Evolutionary conservation across 2,797 vertebrate genomes (phyloP).

Genomic region (Okamejei kenojei): DNA sequence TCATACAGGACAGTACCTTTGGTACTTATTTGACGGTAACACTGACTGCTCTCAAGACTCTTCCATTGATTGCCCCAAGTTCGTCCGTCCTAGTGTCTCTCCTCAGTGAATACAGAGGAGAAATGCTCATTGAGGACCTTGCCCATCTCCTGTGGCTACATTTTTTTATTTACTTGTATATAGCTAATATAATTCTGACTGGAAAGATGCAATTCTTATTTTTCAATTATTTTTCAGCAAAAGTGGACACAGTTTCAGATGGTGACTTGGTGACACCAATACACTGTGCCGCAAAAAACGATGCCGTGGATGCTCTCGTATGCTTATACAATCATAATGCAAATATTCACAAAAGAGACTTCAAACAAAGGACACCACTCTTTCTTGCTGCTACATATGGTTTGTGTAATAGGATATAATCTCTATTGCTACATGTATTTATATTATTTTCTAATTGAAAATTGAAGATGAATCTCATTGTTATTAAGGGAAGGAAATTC

Average conservation of each 20-base stretch:
- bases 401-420: neutral
- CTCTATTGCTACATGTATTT: neutral
- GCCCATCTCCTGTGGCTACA: too few relatives aligned
- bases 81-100: too few relatives aligned
- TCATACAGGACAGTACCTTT: too few relatives aligned
- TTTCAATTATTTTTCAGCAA: constrained; percentile 7
- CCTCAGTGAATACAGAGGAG: too few relatives aligned
- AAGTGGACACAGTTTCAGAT: neutral
- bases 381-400: neutral
- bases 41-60: too few relatives aligned
- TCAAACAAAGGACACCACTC: constrained; percentile 10
- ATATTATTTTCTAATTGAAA: neutral
- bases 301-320: constrained; percentile 25
- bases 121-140: too few relatives aligned
- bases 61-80: too few relatives aligned
- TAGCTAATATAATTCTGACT: neutral
- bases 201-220: neutral
- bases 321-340: constrained; percentile 14
- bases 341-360: constrained; percentile 25
- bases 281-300: constrained; percentile 23
- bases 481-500: neutral
- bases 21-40: too few relatives aligned
- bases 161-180: neutral
- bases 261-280: constrained; percentile 13
- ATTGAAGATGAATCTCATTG: neutral